A percentile compares a stretch with the other conserved stretches of the same genome.
phyloP scores from a whole-genome alignment of 2,797 vertebrate genomes.

The Micromesistius poutassou region DNA sequence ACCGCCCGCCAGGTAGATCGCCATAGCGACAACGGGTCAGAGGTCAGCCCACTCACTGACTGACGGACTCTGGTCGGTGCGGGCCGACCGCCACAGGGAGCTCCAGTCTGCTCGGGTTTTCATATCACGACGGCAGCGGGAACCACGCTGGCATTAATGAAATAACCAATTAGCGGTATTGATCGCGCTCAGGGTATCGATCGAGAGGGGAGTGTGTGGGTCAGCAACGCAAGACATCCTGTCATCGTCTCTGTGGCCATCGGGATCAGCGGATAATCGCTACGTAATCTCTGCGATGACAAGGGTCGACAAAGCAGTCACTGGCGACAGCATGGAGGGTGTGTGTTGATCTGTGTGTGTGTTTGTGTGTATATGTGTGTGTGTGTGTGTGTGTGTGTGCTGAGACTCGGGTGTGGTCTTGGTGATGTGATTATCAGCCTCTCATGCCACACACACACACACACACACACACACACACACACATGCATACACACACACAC shows the following conservation, averaged over 20 bases:
- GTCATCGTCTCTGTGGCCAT: background rate
- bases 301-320: background rate
- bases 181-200: background rate
- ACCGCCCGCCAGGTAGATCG: background rate
- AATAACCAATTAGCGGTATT: slow-evolving; percentile 1
- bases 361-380: slow-evolving; percentile 4
- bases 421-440: no score
- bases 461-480: no score
- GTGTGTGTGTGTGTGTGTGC: background rate
- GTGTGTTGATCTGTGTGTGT: slow-evolving; percentile 2
- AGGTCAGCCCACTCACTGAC: background rate
- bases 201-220: background rate
- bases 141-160: background rate
- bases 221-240: background rate
- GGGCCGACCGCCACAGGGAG: no score
- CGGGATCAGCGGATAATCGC: background rate
- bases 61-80: no score
- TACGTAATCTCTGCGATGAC: background rate
- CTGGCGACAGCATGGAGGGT: background rate
- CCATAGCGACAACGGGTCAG: background rate
- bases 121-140: background rate
- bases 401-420: background rate
- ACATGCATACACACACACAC: no score
- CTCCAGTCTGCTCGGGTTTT: no score
- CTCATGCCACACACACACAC: background rate